Evolutionary conservation across 2,888 invertebrate genomes (phyloP).

Genomic region (Gnatocerus cornutus): DNA sequence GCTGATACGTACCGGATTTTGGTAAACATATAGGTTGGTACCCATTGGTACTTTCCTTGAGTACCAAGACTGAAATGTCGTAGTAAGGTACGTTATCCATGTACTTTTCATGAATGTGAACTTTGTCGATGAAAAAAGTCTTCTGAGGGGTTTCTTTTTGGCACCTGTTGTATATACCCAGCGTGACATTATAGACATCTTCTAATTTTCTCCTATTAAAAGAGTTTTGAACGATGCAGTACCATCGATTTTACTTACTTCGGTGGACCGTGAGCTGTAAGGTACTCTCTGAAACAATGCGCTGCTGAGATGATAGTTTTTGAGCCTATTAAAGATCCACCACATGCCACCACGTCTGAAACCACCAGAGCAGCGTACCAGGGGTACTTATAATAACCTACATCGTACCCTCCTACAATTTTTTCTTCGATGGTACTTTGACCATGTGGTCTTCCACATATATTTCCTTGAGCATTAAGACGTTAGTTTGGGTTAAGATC

Average conservation of each 20-base stretch:
- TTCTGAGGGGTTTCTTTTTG: constrained; percentile 61
- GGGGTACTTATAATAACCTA: constrained; percentile 68
- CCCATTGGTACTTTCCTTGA: constrained; percentile 59
- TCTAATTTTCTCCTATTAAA: constrained; percentile 57
- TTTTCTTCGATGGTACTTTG: constrained; percentile 55
- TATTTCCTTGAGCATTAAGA: constrained; percentile 18
- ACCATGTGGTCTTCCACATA: constrained; percentile 62
- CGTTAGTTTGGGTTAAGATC: neutral
- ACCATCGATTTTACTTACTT: no score
- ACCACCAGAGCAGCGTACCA: constrained; percentile 67
- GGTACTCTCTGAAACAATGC: constrained; percentile 66
- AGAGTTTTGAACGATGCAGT: neutral
- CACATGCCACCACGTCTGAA: constrained; percentile 62
- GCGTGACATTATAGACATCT: constrained; percentile 61
- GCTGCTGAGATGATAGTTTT: constrained; percentile 68
- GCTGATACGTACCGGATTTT: constrained; percentile 54
- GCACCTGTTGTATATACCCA: constrained; percentile 67
- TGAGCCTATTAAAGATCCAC: constrained; percentile 65
- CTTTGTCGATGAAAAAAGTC: constrained; percentile 62
- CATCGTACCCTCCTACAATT: constrained; percentile 68
- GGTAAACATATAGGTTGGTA: constrained; percentile 67
- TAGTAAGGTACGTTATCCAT: constrained; percentile 64
- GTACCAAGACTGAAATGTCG: constrained; percentile 66
- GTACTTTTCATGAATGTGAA: constrained; percentile 67
- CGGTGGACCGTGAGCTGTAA: neutral